Conservation (phyloP, 2,797 vertebrate species). For the Loriculus beryllinus region DNA sequence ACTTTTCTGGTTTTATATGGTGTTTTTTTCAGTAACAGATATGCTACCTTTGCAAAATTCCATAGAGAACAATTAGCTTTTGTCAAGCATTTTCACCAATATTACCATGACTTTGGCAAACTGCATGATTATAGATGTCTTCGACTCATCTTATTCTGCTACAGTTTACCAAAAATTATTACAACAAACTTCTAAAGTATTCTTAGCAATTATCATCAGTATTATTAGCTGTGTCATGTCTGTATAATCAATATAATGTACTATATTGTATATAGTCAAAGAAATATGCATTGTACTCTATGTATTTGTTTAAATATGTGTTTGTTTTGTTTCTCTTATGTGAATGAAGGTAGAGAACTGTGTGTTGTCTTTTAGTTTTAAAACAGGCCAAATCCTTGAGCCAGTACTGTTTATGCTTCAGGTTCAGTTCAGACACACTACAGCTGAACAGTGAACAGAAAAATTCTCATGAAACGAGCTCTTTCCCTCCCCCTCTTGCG, state of each 20-base stretch:
- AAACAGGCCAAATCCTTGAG: neutral
- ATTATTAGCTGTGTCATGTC: neutral
- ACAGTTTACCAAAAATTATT: neutral
- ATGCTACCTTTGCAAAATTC: neutral
- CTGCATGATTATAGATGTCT: neutral
- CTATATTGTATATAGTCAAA: neutral
- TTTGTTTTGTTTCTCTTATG: neutral
- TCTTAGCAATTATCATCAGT: neutral
- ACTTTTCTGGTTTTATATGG: neutral
- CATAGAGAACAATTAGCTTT: neutral
- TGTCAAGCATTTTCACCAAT: neutral
- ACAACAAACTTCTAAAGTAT: neutral
- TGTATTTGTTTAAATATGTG: neutral
- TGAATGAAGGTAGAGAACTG: neutral
- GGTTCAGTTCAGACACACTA: neutral
- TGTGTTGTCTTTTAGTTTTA: neutral
- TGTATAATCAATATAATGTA: neutral
- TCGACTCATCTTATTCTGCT: neutral
- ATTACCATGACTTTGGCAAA: neutral
- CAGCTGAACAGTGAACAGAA: constrained; percentile 1
- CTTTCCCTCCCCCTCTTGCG: neutral
- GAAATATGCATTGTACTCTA: neutral
- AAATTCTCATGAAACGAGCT: neutral
- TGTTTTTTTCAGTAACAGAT: neutral
- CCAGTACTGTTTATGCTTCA: neutral